Conservation (phyloP, 2,888 invertebrate genomes). For the Ophion ellenae region DNA sequence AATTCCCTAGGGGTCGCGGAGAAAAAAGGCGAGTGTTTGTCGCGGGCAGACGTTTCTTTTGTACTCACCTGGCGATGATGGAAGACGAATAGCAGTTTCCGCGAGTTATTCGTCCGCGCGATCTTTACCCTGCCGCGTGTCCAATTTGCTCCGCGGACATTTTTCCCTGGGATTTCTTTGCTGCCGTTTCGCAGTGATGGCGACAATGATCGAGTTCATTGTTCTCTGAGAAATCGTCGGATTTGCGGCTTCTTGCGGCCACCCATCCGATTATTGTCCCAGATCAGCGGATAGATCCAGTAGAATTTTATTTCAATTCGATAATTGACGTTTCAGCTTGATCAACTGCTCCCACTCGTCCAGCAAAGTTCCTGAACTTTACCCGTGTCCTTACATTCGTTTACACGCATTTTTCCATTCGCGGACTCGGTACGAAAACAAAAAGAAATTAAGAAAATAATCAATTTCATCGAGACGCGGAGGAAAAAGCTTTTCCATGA, state of each 20-base stretch:
- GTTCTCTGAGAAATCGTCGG: background rate
- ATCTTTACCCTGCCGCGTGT: conserved; percentile 17
- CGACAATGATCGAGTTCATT: background rate
- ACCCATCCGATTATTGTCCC: too few relatives aligned
- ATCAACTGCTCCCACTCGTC: background rate
- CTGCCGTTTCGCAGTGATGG: background rate
- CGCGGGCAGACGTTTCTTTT: conserved; percentile 44
- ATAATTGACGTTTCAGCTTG: background rate
- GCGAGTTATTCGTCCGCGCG: conserved; percentile 42
- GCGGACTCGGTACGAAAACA: too few relatives aligned
- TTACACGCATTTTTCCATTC: too few relatives aligned
- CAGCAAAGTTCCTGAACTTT: background rate
- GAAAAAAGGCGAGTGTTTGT: conserved; percentile 21
- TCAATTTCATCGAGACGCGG: too few relatives aligned
- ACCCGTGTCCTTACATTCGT: background rate
- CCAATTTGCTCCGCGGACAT: conserved; percentile 16
- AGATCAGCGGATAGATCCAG: too few relatives aligned
- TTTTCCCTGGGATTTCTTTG: background rate
- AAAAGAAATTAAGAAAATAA: too few relatives aligned
- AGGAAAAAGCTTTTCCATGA: background rate
- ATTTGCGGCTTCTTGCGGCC: background rate
- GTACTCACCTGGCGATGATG: conserved; percentile 56
- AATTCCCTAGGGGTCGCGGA: background rate
- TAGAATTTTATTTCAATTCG: background rate
- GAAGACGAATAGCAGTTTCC: conserved; percentile 63